Evolutionary conservation across 2,797 vertebrate species (phyloP).

Genomic region (Ispidina lecontei): DNA sequence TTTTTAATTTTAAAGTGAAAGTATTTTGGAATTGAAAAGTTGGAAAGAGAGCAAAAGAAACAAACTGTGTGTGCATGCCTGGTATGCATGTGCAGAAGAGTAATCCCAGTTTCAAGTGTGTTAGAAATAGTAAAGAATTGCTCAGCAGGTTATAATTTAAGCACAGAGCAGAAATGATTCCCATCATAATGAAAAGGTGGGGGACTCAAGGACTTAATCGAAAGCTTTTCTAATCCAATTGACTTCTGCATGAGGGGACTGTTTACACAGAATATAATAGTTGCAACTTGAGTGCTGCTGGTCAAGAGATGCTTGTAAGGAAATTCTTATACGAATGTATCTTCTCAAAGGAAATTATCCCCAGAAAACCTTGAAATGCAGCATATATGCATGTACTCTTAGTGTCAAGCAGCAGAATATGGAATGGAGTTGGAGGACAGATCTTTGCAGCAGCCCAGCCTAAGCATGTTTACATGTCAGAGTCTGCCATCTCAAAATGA

Average conservation of each 20-base stretch:
- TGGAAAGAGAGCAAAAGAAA: not conserved
- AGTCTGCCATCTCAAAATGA: not conserved
- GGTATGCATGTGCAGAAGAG: not conserved
- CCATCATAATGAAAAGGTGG: not conserved
- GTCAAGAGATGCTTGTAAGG: not conserved
- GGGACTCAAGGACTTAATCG: not conserved
- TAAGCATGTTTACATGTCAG: not conserved
- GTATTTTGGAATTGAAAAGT: not conserved
- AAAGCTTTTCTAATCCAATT: not conserved
- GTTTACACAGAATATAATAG: not conserved
- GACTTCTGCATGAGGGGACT: not conserved
- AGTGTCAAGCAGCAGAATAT: not conserved
- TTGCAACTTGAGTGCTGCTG: not conserved
- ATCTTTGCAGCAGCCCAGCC: not conserved
- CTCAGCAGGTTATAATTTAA: not conserved
- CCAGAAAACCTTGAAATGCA: not conserved
- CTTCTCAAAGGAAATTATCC: not conserved
- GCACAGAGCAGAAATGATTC: not conserved
- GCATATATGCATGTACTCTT: not conserved
- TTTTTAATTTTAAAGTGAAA: not conserved
- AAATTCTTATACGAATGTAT: not conserved
- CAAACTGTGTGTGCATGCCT: fast-evolving
- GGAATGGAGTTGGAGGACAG: not conserved
- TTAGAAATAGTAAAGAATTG: not conserved
- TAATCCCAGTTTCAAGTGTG: not conserved